These are phyloP conservation scores for Nasonia vitripennis DNA, from an alignment of 1,140 invertebrate genomes.

Conservation along the genomic window DNA sequence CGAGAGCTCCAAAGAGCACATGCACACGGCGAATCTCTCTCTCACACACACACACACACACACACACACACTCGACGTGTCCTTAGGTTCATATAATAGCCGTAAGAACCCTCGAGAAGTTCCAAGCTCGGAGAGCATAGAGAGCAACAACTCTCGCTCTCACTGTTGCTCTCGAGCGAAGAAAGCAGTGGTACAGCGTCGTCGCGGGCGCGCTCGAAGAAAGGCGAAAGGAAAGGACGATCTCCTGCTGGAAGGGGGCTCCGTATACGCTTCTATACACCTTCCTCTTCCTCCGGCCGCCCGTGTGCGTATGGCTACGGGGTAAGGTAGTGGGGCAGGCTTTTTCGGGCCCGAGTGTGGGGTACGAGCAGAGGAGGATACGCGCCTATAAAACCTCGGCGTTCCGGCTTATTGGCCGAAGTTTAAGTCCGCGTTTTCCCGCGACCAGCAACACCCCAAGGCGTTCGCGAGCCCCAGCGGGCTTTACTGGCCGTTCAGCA, in stretches of 20 bases:
- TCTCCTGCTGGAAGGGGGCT: not conserved
- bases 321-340: not conserved
- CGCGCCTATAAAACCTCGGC: constrained; percentile 74
- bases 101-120: constrained; percentile 6
- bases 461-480: constrained; percentile 40
- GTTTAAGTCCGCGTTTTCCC: constrained; percentile 71
- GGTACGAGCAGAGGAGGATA: constrained; percentile 65
- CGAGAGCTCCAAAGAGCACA: too few relatives aligned
- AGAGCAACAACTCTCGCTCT: not conserved
- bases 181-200: not conserved
- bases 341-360: constrained; percentile 32
- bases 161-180: constrained; percentile 1
- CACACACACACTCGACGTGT: too few relatives aligned
- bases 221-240: constrained; percentile 53
- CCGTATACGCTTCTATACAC: not conserved
- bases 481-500: constrained; percentile 54
- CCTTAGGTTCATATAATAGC: too few relatives aligned
- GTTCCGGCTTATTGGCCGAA: constrained; percentile 74
- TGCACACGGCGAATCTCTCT: too few relatives aligned
- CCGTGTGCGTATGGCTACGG: not conserved
- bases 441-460: constrained; percentile 49
- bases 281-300: constrained; percentile 54
- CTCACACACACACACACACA: too few relatives aligned
- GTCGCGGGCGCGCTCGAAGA: constrained; percentile 12
- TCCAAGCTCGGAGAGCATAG: not conserved